These are phyloP conservation scores for Casuarius casuarius DNA, from an alignment of 2,113 vertebrate genomes.

Conservation along the genomic window DNA sequence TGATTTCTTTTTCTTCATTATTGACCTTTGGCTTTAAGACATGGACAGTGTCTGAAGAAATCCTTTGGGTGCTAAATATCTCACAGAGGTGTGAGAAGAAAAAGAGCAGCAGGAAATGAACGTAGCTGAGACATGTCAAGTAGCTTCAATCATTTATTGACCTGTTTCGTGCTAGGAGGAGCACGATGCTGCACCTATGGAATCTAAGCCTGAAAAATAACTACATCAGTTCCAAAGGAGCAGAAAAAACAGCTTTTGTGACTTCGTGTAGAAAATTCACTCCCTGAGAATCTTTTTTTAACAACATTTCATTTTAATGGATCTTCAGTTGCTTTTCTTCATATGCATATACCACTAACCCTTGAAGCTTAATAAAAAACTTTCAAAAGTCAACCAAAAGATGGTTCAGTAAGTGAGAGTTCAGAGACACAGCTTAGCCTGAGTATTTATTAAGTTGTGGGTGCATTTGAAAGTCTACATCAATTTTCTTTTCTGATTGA, in stretches of 20 bases:
- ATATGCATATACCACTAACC: neutral
- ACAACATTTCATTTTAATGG: neutral
- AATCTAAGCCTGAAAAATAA: neutral
- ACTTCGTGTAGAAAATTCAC: neutral
- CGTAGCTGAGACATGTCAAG: neutral
- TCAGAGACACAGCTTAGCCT: neutral
- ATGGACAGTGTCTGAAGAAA: neutral
- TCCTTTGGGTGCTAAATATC: neutral
- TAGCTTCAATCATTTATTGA: neutral
- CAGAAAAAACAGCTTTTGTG: neutral
- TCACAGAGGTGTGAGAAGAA: neutral
- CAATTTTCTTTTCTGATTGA: neutral
- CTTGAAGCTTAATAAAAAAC: neutral
- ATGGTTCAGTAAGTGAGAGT: neutral
- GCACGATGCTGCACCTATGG: too few relatives aligned
- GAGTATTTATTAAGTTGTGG: neutral
- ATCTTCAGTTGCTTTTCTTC: neutral
- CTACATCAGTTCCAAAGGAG: neutral
- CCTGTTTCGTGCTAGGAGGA: neutral
- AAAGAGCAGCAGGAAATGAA: neutral
- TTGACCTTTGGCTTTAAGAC: neutral
- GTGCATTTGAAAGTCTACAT: neutral
- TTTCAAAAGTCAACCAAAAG: neutral
- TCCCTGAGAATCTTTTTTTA: neutral
- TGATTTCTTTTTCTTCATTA: neutral